phyloP scores from a whole-genome alignment of 2,797 vertebrate genomes.

The Channallabes apus region DNA sequence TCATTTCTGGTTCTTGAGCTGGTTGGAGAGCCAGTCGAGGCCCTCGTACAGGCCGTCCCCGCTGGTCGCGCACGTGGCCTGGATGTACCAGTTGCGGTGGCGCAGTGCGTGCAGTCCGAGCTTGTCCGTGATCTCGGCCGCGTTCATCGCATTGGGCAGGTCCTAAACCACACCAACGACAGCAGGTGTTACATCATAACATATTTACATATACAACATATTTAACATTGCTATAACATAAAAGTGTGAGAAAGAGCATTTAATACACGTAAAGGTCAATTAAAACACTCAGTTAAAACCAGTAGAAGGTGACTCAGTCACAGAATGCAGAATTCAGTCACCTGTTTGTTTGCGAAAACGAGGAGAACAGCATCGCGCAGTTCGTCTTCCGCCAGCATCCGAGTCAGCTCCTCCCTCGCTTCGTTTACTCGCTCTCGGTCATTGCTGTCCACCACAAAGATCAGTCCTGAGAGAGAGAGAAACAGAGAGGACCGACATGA shows the following conservation, averaged over 20 bases:
- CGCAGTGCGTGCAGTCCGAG: conserved; percentile 80
- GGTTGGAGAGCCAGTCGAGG: conserved; percentile 86
- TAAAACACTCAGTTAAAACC: not conserved
- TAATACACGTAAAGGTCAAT: not conserved
- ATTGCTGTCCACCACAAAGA: conserved; percentile 88
- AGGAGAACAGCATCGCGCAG: conserved; percentile 83
- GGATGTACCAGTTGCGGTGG: conserved; percentile 84
- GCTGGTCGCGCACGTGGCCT: conserved; percentile 82
- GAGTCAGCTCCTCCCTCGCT: conserved; percentile 80
- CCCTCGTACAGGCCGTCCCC: conserved; percentile 83
- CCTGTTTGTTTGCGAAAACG: conserved; percentile 87
- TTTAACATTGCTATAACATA: not conserved
- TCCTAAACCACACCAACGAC: conserved; percentile 64
- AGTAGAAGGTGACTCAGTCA: not conserved
- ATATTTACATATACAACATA: too few relatives aligned
- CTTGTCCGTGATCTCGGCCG: conserved; percentile 86
- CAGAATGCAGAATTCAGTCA: conserved; percentile 51
- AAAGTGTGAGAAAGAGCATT: not conserved
- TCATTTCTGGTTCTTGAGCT: conserved; percentile 86
- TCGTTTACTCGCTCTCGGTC: conserved; percentile 84
- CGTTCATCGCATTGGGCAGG: conserved; percentile 85
- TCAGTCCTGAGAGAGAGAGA: conserved; percentile 72
- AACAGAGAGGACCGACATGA: not conserved
- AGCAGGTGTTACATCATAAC: not conserved
- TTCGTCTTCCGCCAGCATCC: conserved; percentile 83